Conservation (phyloP, 2,797 vertebrate genomes). For the Furcifer pardalis region DNA sequence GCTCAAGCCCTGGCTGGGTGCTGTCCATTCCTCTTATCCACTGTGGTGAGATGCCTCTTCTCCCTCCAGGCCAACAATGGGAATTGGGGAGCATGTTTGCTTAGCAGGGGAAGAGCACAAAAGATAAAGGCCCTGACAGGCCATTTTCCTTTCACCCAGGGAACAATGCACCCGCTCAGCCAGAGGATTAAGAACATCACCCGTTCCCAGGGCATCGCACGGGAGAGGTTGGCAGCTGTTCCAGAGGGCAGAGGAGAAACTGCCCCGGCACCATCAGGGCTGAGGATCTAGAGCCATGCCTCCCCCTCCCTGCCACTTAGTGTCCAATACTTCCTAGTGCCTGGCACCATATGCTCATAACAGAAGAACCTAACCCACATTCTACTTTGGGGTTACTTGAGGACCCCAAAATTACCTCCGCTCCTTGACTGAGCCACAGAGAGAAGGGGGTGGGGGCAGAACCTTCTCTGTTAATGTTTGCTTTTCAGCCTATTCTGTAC, state of each 20-base stretch:
- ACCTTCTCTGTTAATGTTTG: not conserved
- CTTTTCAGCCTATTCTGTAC: not conserved
- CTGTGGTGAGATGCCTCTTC: conserved; percentile 64
- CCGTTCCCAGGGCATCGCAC: conserved; percentile 60
- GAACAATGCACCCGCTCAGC: conserved; percentile 65
- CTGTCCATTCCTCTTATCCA: conserved; percentile 73
- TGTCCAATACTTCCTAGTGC: not conserved
- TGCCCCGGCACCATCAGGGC: conserved; percentile 23
- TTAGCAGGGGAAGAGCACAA: conserved; percentile 55
- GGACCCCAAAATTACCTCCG: not conserved
- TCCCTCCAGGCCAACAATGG: conserved; percentile 53
- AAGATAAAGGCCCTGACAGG: conserved; percentile 69
- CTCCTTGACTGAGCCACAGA: not conserved
- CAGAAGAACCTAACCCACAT: not conserved
- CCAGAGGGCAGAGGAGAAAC: conserved; percentile 30
- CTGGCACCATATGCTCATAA: not conserved
- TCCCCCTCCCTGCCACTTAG: not conserved
- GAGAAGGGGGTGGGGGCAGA: no score
- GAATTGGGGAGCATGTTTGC: conserved; percentile 71
- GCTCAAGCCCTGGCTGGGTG: conserved; percentile 36
- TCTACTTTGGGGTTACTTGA: not conserved
- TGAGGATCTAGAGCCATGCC: not conserved
- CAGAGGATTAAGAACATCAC: conserved; percentile 63
- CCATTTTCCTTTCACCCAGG: conserved; percentile 68
- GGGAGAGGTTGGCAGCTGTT: not conserved